These are phyloP conservation scores for Gastrophryne carolinensis DNA, from an alignment of 2,797 vertebrate species.

Conservation along the genomic window DNA sequence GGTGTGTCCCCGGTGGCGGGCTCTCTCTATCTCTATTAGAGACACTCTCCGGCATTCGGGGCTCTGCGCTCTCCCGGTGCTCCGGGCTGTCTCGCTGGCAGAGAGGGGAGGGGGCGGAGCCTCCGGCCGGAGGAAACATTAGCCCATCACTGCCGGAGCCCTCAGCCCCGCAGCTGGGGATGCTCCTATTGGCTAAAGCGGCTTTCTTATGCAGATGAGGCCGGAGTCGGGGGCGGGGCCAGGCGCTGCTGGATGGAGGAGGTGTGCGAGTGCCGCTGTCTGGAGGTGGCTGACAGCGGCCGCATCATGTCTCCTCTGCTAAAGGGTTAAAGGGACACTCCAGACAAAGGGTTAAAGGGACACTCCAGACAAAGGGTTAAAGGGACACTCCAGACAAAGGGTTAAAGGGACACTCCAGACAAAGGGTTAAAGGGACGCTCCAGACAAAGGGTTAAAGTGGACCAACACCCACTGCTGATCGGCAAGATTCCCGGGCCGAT, in stretches of 20 bases:
- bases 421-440: too few relatives aligned
- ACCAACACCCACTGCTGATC: too few relatives aligned
- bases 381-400: too few relatives aligned
- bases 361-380: too few relatives aligned
- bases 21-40: neutral
- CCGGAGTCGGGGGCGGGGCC: constrained; percentile 19
- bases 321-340: too few relatives aligned
- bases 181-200: constrained; percentile 16
- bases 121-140: constrained; percentile 34
- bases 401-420: too few relatives aligned
- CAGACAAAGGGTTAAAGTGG: too few relatives aligned
- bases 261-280: constrained; percentile 44
- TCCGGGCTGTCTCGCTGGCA: constrained; percentile 35
- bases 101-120: constrained; percentile 30
- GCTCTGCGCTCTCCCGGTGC: constrained; percentile 25
- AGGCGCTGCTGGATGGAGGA: neutral
- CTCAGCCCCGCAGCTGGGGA: neutral
- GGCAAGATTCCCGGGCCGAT: too few relatives aligned
- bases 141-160: constrained; percentile 38
- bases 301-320: too few relatives aligned
- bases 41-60: neutral
- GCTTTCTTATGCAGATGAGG: constrained; percentile 32
- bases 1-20: neutral
- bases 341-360: too few relatives aligned
- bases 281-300: constrained; percentile 27